Evolutionary conservation across 2,888 invertebrate species (phyloP), one percentile per base, ranked within the genome.

Genomic region (Muscina levida): DNA sequence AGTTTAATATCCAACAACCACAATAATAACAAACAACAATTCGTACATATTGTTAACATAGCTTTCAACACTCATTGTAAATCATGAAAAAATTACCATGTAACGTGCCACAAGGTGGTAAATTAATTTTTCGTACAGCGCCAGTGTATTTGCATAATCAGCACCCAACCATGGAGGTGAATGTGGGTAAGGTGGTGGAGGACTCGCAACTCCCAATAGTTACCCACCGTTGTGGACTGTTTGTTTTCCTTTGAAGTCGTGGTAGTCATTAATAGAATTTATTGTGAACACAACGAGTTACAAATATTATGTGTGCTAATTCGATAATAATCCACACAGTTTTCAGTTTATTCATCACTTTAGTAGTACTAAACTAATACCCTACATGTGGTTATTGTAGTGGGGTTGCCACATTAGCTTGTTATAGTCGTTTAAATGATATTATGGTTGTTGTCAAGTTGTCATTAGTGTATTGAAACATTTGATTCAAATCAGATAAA

Each of bases 321-420:
- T 88, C 82, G 86, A 84, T 84, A 87, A 87, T 86, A 86, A 85
- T 85, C 78, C 82, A 82, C 84, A 81, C 77, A 81, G 71, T 82
- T 59, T 72, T 74, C 44, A 31, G 53, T 71, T 67, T 72, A 46
- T 67, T 75, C 70, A 39, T 17, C 24, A 44, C 10, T 10, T 67
- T 56, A 31, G 13, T 39, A 10, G 59, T 19, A 8, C n/a, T n/a
- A n/a, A n/a, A n/a, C n/a, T n/a, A n/a, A n/a, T 8, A 39, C 59
- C 39, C 62, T 62, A 62, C 62, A 13, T 0, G 1, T 11, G 62
- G 62, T 62, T 15, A 46, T 4, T 15, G 44, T 8, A 44, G 11
- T 44, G n/a, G 4, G 44, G 2, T n/a, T n/a, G n/a, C n/a, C n/a
- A n/a, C n/a, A n/a, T n/a, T n/a, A n/a, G n/a, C n/a, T n/a, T n/a